Evolutionary conservation across 1,140 invertebrate genomes (phyloP).

Genomic region (Nasonia vitripennis): DNA sequence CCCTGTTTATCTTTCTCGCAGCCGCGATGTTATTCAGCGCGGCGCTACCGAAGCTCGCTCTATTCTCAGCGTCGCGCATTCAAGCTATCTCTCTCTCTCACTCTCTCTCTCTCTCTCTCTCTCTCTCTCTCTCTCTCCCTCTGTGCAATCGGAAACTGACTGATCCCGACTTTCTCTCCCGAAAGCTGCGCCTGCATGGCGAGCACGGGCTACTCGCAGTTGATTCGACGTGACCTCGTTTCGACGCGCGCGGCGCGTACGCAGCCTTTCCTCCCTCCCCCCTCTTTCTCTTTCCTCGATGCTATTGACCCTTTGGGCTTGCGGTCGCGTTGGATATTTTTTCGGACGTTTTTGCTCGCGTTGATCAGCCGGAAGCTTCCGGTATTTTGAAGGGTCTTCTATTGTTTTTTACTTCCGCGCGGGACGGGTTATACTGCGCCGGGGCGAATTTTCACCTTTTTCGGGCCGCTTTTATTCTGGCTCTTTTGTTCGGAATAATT

Average conservation of each 20-base stretch:
- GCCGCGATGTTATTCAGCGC: neutral
- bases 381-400: too few relatives aligned
- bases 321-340: neutral
- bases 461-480: too few relatives aligned
- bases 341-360: neutral
- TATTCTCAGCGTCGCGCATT: neutral
- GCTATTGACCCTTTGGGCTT: neutral
- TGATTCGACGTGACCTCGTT: slow-evolving; percentile 12
- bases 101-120: neutral
- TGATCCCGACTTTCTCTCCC: slow-evolving; percentile 15
- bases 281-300: neutral
- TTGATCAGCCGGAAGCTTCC: neutral
- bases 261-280: neutral
- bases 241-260: neutral
- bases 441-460: too few relatives aligned
- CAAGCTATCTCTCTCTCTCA: neutral
- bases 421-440: too few relatives aligned
- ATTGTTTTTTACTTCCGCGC: too few relatives aligned
- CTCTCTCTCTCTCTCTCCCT: neutral
- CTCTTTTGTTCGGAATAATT: too few relatives aligned
- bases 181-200: neutral
- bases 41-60: neutral
- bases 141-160: slow-evolving; percentile 56
- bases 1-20: neutral
- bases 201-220: neutral